phyloP scores from a whole-genome alignment of 2,113 vertebrate genomes.

The Pseudorectes ferrugineus region DNA sequence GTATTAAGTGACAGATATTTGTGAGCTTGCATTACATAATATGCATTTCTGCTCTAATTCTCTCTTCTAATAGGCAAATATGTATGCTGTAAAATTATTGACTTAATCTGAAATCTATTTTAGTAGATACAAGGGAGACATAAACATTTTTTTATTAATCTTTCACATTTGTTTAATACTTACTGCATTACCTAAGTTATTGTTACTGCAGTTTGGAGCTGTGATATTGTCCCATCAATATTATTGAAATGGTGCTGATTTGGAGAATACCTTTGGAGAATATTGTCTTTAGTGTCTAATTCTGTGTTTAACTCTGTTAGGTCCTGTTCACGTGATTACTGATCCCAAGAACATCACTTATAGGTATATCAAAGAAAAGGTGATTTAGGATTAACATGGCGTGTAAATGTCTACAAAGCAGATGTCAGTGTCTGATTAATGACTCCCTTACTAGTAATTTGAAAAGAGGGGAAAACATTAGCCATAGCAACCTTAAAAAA shows the following conservation, averaged over 20 bases:
- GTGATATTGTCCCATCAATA: not conserved
- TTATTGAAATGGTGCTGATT: not conserved
- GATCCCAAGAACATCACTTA: not conserved
- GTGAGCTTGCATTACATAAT: not conserved
- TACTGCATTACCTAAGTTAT: not conserved
- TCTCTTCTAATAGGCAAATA: not conserved
- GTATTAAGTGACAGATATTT: not conserved
- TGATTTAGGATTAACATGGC: rapidly evolving
- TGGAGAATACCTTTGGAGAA: not conserved
- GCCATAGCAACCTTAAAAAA: not conserved
- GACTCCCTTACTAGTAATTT: not conserved
- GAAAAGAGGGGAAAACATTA: not conserved
- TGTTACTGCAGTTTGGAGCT: not conserved
- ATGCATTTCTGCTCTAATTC: not conserved
- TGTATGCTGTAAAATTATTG: not conserved
- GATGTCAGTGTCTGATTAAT: not conserved
- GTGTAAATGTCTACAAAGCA: not conserved
- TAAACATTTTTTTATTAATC: not conserved
- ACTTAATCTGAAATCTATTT: not conserved
- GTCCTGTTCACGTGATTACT: not conserved
- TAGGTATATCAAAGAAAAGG: not conserved
- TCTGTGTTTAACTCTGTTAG: not conserved
- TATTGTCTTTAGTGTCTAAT: not conserved
- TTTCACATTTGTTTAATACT: not conserved
- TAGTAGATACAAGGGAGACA: not conserved